Evolutionary conservation across 2,797 vertebrate genomes (phyloP).

Genomic region (Dendrocincla tyrannina): DNA sequence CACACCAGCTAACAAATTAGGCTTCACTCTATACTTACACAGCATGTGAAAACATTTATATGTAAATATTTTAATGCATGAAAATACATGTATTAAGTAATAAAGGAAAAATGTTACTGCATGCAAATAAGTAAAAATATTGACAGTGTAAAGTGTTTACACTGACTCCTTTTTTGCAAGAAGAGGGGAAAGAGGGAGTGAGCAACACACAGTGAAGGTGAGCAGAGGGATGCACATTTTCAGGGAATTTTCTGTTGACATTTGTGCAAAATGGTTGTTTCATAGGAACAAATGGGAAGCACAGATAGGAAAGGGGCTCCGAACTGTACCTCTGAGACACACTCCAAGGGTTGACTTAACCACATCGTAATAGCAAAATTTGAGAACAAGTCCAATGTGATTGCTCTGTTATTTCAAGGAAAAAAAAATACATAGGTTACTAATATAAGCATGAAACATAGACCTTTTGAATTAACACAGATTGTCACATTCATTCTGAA

Average conservation of each 20-base stretch:
- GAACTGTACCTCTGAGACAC: neutral
- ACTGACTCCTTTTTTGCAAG: neutral
- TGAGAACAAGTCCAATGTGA: neutral
- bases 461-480: neutral
- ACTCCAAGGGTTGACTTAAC: neutral
- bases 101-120: neutral
- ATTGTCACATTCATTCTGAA: neutral
- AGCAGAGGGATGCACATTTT: neutral
- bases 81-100: neutral
- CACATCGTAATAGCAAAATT: neutral
- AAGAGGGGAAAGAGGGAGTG: neutral
- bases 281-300: neutral
- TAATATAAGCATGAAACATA: neutral
- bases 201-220: rapidly evolving
- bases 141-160: neutral
- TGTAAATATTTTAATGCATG: neutral
- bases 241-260: neutral
- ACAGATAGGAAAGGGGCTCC: neutral
- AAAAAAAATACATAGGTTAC: neutral
- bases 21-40: neutral
- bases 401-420: neutral
- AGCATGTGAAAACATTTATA: neutral
- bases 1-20: neutral
- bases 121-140: neutral
- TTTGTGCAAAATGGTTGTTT: neutral